phyloP scores from a whole-genome alignment of 2,888 invertebrate genomes.

The Petrolisthes manimaculis region DNA sequence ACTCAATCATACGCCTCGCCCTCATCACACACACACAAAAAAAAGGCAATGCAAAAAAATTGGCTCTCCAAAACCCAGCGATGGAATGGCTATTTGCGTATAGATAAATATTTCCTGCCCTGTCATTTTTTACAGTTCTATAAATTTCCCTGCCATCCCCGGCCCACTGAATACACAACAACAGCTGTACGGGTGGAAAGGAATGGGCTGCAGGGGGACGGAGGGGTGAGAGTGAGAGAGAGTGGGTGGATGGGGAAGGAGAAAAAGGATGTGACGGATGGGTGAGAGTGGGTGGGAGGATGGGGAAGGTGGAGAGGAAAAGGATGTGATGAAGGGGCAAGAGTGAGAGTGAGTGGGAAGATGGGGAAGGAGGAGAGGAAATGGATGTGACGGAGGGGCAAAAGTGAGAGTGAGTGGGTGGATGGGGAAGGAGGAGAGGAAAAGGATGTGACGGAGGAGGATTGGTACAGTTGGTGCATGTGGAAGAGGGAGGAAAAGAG shows the following conservation, averaged over 20 bases:
- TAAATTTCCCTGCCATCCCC: slow-evolving; percentile 31
- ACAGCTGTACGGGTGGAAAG: slow-evolving; percentile 28
- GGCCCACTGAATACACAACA: slow-evolving; percentile 27
- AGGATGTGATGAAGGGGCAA: background rate
- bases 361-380: background rate
- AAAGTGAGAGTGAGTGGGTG: no score
- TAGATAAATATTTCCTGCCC: slow-evolving; percentile 14
- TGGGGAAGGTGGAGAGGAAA: background rate
- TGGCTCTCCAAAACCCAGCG: slow-evolving; percentile 31
- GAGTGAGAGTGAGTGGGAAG: background rate
- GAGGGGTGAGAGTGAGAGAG: background rate
- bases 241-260: background rate
- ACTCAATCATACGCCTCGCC: slow-evolving; percentile 31
- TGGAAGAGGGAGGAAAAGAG: background rate
- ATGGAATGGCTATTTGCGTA: slow-evolving; percentile 33
- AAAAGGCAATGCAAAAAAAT: slow-evolving; percentile 32
- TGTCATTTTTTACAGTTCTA: slow-evolving; percentile 33
- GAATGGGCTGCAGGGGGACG: background rate
- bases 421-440: no score
- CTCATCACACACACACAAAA: background rate
- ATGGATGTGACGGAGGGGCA: no score
- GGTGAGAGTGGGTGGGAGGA: background rate
- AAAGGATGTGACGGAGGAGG: background rate
- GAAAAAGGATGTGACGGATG: no score
- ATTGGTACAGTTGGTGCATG: background rate